Evolutionary conservation across 2,888 invertebrate genomes (phyloP), one percentile per base, ranked within the genome.

Genomic region (Hypselothyrea guttata): DNA sequence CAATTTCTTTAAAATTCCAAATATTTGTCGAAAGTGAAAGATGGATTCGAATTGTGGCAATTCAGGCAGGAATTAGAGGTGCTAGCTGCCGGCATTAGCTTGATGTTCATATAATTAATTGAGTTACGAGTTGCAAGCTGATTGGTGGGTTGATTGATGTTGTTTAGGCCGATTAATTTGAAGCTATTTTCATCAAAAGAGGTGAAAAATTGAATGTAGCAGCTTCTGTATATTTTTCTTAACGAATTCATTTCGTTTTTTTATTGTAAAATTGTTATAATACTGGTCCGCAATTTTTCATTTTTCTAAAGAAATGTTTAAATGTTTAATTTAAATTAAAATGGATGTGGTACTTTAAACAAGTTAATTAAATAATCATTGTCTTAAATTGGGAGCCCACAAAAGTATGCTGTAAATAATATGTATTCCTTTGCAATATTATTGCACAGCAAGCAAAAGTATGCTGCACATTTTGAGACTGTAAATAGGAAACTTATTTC

Each of bases 21-120:
- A 60, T 64, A 56, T 75, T 63, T 67, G 63, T 30, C 15, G 53
- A 63, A 47, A 61, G 57, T 71, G 64, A 73, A 61, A 64, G 61
- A 73, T 68, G 46, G 12, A 9, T 45, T 33, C 44, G 33, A 27
- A 52, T 38, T 7, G 37, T 44, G 35, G 52, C 52, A 45, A 52
- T 52, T 37, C 34, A 41, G 7, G n/a, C n/a, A n/a, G 13, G 11
- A 28, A 48, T 18, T 28, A 27, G 11, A 12, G 22, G 38, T 31
- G 12, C 12, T 16, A 30, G 9, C 12, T 46, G 22, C 30, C n/a
- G 31, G 28, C 16, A 51, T 44, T 35, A 27, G 41, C 37, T 13
- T 8, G n/a, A 27, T 22, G 22, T 22, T 22, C 12, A 51, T 41
- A 60, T 53, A 31, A 52, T 53, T 42, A 38, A 69, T 69, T 52